Conservation (phyloP, 2,888 invertebrate genomes). For the Drosophila meridiana region DNA sequence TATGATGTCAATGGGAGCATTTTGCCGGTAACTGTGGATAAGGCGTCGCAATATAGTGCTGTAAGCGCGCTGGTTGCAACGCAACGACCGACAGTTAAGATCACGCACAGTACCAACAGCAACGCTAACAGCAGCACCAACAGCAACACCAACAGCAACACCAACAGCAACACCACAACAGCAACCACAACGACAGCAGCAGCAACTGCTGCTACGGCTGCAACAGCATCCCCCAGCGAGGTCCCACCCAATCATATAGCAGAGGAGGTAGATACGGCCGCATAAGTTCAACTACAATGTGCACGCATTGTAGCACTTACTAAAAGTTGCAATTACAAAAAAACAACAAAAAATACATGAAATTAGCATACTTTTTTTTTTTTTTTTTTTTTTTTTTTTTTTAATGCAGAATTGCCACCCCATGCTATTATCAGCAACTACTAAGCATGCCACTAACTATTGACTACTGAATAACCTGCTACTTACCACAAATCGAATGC, state of each 20-base stretch:
- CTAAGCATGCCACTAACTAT: not conserved
- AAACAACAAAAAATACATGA: constrained; percentile 10
- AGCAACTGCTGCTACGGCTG: constrained; percentile 34
- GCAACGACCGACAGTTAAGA: constrained; percentile 32
- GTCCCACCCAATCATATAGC: constrained; percentile 84
- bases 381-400: not conserved
- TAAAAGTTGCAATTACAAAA: constrained; percentile 26
- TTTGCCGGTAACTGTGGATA: not conserved
- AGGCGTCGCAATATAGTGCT: constrained; percentile 45
- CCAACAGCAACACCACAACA: constrained; percentile 37
- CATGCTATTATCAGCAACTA: constrained; percentile 4
- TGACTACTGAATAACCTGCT: not conserved
- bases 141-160: constrained; percentile 49
- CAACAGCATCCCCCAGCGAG: constrained; percentile 71
- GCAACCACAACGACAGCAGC: constrained; percentile 42
- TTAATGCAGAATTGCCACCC: not conserved
- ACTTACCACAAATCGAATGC: not conserved
- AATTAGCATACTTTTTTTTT: constrained; percentile 3
- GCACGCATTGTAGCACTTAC: constrained; percentile 62
- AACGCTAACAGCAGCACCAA: constrained; percentile 27
- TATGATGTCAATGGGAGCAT: constrained; percentile 84
- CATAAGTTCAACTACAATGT: constrained; percentile 67
- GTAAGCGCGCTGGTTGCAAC: constrained; percentile 58
- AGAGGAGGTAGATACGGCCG: constrained; percentile 85
- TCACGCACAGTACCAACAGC: constrained; percentile 40